These are phyloP conservation scores for Plumapathes pennacea DNA, from an alignment of 92 coral and sea anemone genomes.

Conservation along the genomic window DNA sequence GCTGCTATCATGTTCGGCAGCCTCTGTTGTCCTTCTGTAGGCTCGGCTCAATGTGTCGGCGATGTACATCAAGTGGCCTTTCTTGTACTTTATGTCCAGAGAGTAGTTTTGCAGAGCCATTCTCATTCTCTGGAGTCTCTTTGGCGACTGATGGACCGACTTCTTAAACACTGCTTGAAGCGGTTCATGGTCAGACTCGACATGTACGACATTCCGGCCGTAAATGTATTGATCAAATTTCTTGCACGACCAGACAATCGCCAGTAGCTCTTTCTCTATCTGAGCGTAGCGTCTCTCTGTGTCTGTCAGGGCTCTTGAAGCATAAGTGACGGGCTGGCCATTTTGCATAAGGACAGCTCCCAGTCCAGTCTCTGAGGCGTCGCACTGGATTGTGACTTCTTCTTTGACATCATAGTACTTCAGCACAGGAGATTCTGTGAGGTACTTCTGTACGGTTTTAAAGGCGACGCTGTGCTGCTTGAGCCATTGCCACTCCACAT, in stretches of 20 bases:
- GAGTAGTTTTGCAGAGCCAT: constrained; percentile 17
- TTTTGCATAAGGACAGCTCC: constrained; percentile 53
- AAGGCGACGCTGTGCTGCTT: constrained; percentile 32
- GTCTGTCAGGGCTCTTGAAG: constrained; percentile 50
- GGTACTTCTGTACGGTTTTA: constrained; percentile 31
- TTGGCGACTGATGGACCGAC: constrained; percentile 49
- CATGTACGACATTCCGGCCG: constrained; percentile 21
- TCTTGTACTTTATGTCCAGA: constrained; percentile 29
- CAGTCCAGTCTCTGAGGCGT: constrained; percentile 45
- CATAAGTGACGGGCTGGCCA: constrained; percentile 55
- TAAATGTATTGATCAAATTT: constrained; percentile 60
- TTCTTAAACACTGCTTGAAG: constrained; percentile 54
- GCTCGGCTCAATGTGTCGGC: constrained; percentile 24
- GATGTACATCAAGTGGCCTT: constrained; percentile 16
- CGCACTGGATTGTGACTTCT: constrained; percentile 51
- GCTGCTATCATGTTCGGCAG: constrained; percentile 21
- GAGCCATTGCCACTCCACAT: constrained; percentile 55
- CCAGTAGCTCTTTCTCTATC: constrained; percentile 35
- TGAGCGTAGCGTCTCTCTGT: constrained; percentile 31
- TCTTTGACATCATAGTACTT: constrained; percentile 37
- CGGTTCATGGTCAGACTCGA: constrained; percentile 45
- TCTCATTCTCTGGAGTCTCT: constrained; percentile 36
- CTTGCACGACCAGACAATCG: constrained; percentile 41
- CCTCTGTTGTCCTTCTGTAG: constrained; percentile 7
- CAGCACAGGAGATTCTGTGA: constrained; percentile 43